These are phyloP conservation scores for Halcyon smyrnensis DNA, from an alignment of 2,797 vertebrate genomes.

Conservation along the genomic window DNA sequence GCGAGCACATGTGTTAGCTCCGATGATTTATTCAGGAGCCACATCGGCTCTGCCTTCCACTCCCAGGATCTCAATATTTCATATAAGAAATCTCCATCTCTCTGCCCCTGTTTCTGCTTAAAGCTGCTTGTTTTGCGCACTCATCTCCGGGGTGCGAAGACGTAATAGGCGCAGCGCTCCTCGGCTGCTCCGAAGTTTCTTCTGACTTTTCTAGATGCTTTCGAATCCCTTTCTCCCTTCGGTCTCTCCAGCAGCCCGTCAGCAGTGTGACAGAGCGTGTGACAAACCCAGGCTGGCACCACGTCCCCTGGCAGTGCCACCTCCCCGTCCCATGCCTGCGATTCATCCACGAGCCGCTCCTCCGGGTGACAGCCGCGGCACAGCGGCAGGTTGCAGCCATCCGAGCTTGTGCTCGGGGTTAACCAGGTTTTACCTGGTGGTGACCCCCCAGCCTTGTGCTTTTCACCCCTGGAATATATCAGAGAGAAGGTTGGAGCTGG, in stretches of 20 bases:
- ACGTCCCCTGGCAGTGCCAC: not conserved
- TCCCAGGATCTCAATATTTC: slow-evolving; percentile 66
- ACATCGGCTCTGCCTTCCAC: not conserved
- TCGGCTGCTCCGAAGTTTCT: not conserved
- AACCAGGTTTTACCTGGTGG: not conserved
- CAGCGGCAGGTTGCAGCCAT: not conserved
- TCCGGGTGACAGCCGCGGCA: accelerated
- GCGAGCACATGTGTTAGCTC: not conserved
- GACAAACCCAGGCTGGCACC: accelerated
- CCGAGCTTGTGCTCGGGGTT: not conserved
- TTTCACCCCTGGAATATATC: not conserved
- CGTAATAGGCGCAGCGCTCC: accelerated
- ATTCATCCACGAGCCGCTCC: not conserved
- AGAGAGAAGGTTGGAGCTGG: not conserved
- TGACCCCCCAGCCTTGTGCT: accelerated
- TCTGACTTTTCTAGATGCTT: not conserved
- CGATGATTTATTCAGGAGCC: slow-evolving; percentile 70
- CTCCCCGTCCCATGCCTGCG: not conserved
- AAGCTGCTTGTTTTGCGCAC: not conserved
- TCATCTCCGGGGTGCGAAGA: not conserved
- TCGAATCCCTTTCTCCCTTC: not conserved
- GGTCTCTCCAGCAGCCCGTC: not conserved
- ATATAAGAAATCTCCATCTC: slow-evolving; percentile 58
- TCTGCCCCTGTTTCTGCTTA: slow-evolving; percentile 3
- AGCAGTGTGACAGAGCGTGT: not conserved